Percentiles rank a stretch among this genome's conserved stretches.
These are phyloP conservation scores for Eledona agricola DNA, from an alignment of 2,888 invertebrate genomes.

Conservation along the genomic window DNA sequence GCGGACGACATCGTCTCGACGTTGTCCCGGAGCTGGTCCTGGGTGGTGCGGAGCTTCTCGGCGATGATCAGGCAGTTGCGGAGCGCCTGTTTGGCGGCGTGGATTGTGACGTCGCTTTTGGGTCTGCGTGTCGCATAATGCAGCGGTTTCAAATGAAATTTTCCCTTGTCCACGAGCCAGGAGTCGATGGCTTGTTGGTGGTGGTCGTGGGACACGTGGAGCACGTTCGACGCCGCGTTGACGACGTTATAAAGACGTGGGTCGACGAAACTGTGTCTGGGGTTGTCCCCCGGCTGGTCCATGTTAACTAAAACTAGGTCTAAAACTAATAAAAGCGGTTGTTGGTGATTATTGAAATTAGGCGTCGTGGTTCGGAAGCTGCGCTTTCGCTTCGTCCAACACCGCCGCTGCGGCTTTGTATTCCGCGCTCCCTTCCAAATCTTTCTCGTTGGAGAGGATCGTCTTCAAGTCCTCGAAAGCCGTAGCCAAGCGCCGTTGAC, in stretches of 20 bases:
- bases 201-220: constrained; percentile 5
- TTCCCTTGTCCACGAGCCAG: constrained; percentile 57
- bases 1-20: constrained; percentile 62
- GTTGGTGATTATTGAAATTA: constrained; percentile 9
- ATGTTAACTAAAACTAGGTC: too few species aligned
- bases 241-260: constrained; percentile 25
- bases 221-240: constrained; percentile 8
- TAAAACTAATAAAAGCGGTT: too few species aligned
- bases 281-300: constrained; percentile 20
- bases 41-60: constrained; percentile 58
- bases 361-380: constrained; percentile 61
- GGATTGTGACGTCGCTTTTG: constrained; percentile 51
- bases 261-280: constrained; percentile 17
- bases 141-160: constrained; percentile 48
- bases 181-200: constrained; percentile 39
- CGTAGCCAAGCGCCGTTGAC: constrained; percentile 78
- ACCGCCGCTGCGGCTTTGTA: constrained; percentile 74
- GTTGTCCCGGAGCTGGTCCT: constrained; percentile 62
- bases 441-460: constrained; percentile 77
- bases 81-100: constrained; percentile 56
- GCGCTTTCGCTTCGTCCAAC: constrained; percentile 73
- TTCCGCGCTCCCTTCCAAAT: constrained; percentile 78
- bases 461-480: constrained; percentile 81
- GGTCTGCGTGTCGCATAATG: constrained; percentile 1
- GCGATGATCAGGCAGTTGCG: constrained; percentile 55